Evolutionary conservation across 2,113 vertebrate species (phyloP).

Genomic region (Ctenomys sociabilis): DNA sequence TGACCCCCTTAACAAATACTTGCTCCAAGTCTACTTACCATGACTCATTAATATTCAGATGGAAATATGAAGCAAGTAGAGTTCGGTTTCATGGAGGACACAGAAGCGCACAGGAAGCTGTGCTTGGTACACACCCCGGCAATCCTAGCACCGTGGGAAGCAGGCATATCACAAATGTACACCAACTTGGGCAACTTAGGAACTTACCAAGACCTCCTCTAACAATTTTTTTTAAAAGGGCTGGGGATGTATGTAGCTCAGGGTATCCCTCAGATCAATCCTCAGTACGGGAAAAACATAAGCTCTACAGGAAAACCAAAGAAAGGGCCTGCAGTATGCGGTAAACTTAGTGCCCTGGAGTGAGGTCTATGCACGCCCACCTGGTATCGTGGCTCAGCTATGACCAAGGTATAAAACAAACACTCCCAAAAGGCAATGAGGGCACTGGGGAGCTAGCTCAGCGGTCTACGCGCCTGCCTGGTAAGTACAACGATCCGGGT

Average conservation of each 20-base stretch:
- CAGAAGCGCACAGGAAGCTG: background rate
- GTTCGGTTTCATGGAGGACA: background rate
- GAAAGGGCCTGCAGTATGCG: background rate
- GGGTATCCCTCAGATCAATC: background rate
- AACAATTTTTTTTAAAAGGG: background rate
- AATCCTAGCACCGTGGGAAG: background rate
- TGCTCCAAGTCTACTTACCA: background rate
- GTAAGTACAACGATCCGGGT: no score
- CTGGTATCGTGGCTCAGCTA: background rate
- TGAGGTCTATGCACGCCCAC: background rate
- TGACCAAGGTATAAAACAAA: background rate
- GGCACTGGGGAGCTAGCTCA: no score
- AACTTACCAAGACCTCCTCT: background rate
- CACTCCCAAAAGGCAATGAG: background rate
- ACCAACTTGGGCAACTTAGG: background rate
- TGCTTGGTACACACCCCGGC: background rate
- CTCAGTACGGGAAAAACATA: background rate
- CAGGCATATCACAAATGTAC: background rate
- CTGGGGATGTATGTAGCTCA: background rate
- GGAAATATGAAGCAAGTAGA: background rate
- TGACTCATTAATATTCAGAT: constrained; percentile 10
- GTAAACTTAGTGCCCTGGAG: constrained; percentile 1
- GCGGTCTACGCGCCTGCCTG: no score
- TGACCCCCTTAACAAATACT: constrained; percentile 8
- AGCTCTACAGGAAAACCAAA: background rate